Percentiles rank a stretch among this genome's conserved stretches.
These are phyloP conservation scores for Hylaeus volcanicus DNA, from an alignment of 1,140 invertebrate species.

Conservation along the genomic window DNA sequence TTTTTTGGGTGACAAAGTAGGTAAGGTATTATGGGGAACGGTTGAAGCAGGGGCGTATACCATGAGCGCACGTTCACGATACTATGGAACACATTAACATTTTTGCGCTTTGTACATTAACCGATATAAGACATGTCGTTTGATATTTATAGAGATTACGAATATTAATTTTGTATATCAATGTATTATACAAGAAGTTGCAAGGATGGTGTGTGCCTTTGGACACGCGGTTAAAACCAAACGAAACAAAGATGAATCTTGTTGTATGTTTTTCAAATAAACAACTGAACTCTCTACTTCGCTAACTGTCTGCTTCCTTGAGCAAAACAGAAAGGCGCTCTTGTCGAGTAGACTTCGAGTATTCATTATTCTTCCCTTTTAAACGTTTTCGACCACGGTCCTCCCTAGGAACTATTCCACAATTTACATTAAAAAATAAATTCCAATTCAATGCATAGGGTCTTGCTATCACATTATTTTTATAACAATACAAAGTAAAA, in stretches of 20 bases:
- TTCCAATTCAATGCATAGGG: too few species aligned
- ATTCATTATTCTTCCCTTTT: too few species aligned
- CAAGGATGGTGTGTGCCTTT: constrained; percentile 77
- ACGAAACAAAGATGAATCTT: constrained; percentile 58
- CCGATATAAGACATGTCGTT: constrained; percentile 62
- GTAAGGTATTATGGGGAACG: constrained; percentile 23
- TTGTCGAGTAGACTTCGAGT: too few species aligned
- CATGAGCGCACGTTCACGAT: constrained; percentile 28
- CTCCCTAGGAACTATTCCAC: too few species aligned
- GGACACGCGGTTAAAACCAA: constrained; percentile 73
- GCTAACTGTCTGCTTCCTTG: constrained; percentile 29
- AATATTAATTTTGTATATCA: constrained; percentile 77
- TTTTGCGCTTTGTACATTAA: constrained; percentile 72
- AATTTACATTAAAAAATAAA: too few species aligned
- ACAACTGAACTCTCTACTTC: constrained; percentile 57
- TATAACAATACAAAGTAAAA: too few species aligned
- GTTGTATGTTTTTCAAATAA: constrained; percentile 79
- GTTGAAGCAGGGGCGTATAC: constrained; percentile 51
- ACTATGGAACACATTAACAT: constrained; percentile 45
- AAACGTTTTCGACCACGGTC: too few species aligned
- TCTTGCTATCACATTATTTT: too few species aligned
- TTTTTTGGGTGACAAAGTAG: constrained; percentile 7
- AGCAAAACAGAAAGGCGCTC: constrained; percentile 15
- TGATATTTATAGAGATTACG: constrained; percentile 72
- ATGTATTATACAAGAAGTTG: constrained; percentile 70